Conservation (phyloP, 2,888 invertebrate genomes). For the Piscicola geometra region DNA sequence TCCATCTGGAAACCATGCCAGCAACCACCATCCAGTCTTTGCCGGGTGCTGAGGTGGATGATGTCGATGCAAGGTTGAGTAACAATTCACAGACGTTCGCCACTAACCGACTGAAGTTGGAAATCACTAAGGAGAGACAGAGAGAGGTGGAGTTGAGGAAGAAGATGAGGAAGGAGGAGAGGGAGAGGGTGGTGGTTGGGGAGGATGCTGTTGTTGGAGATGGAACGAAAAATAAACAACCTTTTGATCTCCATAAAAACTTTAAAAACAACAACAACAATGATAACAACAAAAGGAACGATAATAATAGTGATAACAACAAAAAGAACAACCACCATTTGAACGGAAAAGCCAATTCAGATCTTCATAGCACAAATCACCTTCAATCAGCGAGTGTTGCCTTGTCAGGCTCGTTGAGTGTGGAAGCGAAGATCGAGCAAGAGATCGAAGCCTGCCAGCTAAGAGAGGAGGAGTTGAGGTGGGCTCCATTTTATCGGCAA, state of each 20-base stretch:
- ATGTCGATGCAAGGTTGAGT: constrained; percentile 31
- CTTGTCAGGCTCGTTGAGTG: not conserved
- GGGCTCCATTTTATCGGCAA: not conserved
- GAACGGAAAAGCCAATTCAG: not conserved
- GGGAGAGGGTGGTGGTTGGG: not conserved
- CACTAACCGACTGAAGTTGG: constrained; percentile 74
- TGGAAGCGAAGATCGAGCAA: constrained; percentile 34
- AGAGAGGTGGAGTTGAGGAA: constrained; percentile 76
- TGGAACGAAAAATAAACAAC: not conserved
- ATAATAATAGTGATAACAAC: not conserved
- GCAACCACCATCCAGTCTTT: not conserved
- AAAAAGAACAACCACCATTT: not conserved
- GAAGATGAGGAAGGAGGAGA: not conserved
- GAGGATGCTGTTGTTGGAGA: not conserved
- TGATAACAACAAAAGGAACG: not conserved
- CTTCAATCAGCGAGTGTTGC: no score
- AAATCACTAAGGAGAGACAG: constrained; percentile 79
- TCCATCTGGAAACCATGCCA: not conserved
- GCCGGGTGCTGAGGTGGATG: not conserved
- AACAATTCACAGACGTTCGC: constrained; percentile 54
- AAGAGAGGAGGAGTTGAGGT: constrained; percentile 35
- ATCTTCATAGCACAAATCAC: not conserved
- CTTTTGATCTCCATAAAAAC: not conserved
- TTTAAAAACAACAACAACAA: not conserved
- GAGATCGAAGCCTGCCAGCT: constrained; percentile 29